Evolutionary conservation across 2,888 invertebrate genomes (phyloP).

Genomic region (Campaea margaritaria): DNA sequence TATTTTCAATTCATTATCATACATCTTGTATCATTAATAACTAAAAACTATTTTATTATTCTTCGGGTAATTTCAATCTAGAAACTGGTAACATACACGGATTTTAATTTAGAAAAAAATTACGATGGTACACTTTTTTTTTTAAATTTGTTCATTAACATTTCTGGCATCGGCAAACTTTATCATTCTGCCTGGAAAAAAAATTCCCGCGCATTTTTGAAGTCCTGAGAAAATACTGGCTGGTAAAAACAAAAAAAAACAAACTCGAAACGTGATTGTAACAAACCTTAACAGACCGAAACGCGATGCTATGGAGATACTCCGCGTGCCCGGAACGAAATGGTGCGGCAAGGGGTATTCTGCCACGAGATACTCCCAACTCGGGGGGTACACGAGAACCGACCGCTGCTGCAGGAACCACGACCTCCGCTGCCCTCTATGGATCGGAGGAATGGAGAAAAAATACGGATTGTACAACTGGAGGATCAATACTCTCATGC

Average conservation of each 20-base stretch:
- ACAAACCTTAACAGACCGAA: conserved; percentile 67
- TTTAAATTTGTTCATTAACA: too few species aligned
- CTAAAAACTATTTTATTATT: not conserved
- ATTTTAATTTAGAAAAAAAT: not conserved
- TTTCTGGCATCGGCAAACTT: too few species aligned
- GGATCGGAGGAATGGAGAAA: conserved; percentile 92
- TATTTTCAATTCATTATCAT: too few species aligned
- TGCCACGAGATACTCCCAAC: conserved; percentile 91
- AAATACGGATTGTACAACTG: conserved; percentile 95
- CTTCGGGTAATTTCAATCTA: not conserved
- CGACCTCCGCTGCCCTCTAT: conserved; percentile 93
- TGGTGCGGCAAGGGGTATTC: conserved; percentile 97
- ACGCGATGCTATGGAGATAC: conserved; percentile 85
- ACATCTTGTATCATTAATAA: not conserved
- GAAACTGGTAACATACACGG: conserved; percentile 11
- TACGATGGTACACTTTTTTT: not conserved
- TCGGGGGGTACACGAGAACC: conserved; percentile 93
- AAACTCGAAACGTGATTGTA: conserved; percentile 26
- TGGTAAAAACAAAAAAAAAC: conserved; percentile 27
- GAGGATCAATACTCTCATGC: conserved; percentile 95
- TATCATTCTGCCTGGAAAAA: not conserved
- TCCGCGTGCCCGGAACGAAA: conserved; percentile 95
- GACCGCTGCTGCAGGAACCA: conserved; percentile 96
- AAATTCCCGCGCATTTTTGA: conserved; percentile 9
- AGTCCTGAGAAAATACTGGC: conserved; percentile 34